phyloP scores from a whole-genome alignment of 2,888 invertebrate genomes.

The Lacanobia oleracea region DNA sequence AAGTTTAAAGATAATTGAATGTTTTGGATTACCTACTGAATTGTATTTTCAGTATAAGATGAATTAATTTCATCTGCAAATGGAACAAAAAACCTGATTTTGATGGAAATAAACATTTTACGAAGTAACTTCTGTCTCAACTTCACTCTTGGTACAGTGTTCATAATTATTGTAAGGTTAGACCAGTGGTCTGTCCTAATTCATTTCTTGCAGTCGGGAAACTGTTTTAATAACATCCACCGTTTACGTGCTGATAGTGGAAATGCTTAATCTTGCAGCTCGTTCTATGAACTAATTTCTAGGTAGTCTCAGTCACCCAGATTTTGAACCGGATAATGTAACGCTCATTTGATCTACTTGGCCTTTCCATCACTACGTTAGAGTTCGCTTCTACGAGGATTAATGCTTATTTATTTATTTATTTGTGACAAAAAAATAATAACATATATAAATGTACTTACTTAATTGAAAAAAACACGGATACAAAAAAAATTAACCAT shows the following conservation, averaged over 20 bases:
- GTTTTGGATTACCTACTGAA: not conserved
- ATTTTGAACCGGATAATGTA: not conserved
- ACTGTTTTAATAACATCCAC: not conserved
- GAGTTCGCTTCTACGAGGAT: too few relatives aligned
- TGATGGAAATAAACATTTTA: not conserved
- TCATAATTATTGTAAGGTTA: not conserved
- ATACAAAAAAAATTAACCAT: too few relatives aligned
- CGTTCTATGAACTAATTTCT: not conserved
- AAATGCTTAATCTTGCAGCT: not conserved
- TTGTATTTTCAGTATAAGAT: not conserved
- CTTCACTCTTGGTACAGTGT: not conserved
- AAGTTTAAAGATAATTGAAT: slow-evolving; percentile 4
- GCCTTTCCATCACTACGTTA: too few relatives aligned
- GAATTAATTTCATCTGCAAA: not conserved
- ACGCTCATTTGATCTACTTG: not conserved
- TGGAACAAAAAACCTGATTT: too few relatives aligned
- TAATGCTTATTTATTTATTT: too few relatives aligned
- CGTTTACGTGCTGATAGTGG: not conserved
- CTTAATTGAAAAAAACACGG: too few relatives aligned
- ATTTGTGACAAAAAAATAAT: too few relatives aligned
- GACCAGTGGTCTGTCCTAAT: not conserved
- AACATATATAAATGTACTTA: too few relatives aligned
- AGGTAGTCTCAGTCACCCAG: too few relatives aligned
- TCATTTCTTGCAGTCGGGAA: not conserved
- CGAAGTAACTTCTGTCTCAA: not conserved